A percentile compares a stretch with the other conserved stretches of the same genome.
Evolutionary conservation across 2,797 vertebrate species (phyloP).

Genomic region (Anolis apletophallus): DNA sequence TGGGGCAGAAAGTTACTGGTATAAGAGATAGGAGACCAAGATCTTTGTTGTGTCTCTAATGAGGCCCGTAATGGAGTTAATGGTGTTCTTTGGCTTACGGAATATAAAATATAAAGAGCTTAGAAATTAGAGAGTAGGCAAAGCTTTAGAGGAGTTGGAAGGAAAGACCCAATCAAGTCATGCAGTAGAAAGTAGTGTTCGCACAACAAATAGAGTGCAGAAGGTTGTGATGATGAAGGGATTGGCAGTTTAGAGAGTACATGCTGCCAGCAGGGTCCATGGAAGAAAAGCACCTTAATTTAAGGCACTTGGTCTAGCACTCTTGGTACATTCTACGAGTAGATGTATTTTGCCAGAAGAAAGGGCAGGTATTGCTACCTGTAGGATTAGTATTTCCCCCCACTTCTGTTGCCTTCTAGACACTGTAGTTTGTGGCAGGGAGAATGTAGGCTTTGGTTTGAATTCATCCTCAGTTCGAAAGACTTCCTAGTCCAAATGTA

Average conservation of each 20-base stretch:
- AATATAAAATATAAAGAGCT: neutral
- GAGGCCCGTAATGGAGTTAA: neutral
- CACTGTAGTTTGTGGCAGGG: neutral
- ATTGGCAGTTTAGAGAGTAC: neutral
- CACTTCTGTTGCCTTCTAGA: neutral
- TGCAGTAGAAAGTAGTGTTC: neutral
- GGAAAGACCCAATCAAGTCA: neutral
- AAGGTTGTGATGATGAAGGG: neutral
- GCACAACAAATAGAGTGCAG: too few species aligned
- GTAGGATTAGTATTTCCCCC: neutral
- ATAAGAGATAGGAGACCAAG: neutral
- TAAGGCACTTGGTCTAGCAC: too few species aligned
- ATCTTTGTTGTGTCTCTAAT: neutral
- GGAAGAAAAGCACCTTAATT: neutral
- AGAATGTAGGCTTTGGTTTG: neutral
- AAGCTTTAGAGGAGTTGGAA: neutral
- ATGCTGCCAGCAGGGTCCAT: neutral
- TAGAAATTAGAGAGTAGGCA: neutral
- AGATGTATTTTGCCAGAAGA: neutral
- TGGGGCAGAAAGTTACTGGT: neutral
- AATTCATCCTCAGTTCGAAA: too few species aligned
- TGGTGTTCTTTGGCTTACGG: neutral
- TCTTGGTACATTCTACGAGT: neutral
- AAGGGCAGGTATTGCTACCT: neutral
- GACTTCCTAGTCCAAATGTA: too few species aligned